phyloP scores from a whole-genome alignment of 2,888 invertebrate species.

The Callosobruchus maculatus region DNA sequence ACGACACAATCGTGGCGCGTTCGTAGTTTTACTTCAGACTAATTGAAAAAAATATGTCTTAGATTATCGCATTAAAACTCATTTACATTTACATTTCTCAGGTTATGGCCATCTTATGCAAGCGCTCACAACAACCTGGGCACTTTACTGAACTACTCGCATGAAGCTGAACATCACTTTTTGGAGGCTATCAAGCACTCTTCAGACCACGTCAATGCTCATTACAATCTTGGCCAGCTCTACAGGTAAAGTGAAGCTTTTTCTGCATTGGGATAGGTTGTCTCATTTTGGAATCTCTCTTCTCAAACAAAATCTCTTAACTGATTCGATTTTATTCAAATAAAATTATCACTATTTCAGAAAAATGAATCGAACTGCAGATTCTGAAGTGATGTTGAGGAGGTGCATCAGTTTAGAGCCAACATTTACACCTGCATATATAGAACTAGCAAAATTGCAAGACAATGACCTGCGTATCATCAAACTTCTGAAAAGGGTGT shows the following conservation, averaged over 20 bases:
- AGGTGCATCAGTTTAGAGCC: conserved; percentile 66
- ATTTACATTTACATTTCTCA: conserved; percentile 52
- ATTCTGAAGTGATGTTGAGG: conserved; percentile 65
- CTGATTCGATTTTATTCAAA: too few relatives aligned
- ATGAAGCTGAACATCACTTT: conserved; percentile 74
- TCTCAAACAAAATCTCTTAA: too few relatives aligned
- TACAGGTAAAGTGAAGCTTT: conserved; percentile 59
- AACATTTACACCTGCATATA: conserved; percentile 65
- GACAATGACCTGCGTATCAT: conserved; percentile 55
- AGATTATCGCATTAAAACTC: too few relatives aligned
- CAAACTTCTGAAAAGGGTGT: conserved; percentile 58
- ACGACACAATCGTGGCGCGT: too few relatives aligned
- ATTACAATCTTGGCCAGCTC: conserved; percentile 79
- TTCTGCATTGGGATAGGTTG: too few relatives aligned
- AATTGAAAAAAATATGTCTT: too few relatives aligned
- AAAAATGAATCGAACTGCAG: conserved; percentile 62
- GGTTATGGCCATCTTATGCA: conserved; percentile 80
- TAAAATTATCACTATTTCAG: conserved; percentile 46
- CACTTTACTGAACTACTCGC: conserved; percentile 65
- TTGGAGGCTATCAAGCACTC: conserved; percentile 69
- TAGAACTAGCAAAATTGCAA: conserved; percentile 62
- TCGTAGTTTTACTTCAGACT: too few relatives aligned
- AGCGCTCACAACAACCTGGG: conserved; percentile 87
- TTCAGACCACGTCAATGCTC: conserved; percentile 75
- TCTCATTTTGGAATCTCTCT: too few relatives aligned